These are phyloP conservation scores for Drosophila leonis DNA, from an alignment of 2,888 invertebrate species.

Conservation along the genomic window DNA sequence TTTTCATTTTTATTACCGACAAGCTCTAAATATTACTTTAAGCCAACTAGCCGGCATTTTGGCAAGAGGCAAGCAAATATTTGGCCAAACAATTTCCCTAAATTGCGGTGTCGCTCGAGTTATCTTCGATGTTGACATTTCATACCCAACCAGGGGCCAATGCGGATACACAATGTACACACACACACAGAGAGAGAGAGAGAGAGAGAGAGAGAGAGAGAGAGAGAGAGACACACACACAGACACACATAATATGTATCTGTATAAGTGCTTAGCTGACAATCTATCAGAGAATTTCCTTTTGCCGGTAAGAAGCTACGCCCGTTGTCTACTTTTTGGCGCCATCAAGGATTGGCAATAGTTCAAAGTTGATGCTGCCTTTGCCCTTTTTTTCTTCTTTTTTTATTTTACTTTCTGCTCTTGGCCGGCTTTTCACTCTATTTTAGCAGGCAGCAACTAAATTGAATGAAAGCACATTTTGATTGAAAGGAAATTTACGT, in stretches of 20 bases:
- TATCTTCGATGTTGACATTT: constrained; percentile 43
- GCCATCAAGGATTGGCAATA: constrained; percentile 71
- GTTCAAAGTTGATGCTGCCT: constrained; percentile 68
- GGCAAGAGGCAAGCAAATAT: constrained; percentile 39
- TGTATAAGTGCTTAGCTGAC: constrained; percentile 61
- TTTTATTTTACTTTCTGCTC: neutral
- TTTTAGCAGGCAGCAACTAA: constrained; percentile 54
- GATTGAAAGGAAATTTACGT: constrained; percentile 78
- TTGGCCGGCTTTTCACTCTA: constrained; percentile 19
- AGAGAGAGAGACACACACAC: constrained; percentile 12
- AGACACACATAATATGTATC: constrained; percentile 15
- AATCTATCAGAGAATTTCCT: constrained; percentile 59
- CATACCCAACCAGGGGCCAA: constrained; percentile 33
- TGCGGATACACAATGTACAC: constrained; percentile 27
- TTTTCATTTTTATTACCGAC: neutral
- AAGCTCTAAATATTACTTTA: neutral
- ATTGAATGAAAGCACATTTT: constrained; percentile 80
- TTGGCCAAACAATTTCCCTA: constrained; percentile 64
- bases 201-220: no score
- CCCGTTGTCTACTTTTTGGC: constrained; percentile 56
- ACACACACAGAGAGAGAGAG: constrained; percentile 3
- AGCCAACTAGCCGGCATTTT: constrained; percentile 8
- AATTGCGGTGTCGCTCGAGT: constrained; percentile 52
- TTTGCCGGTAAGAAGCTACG: constrained; percentile 49
- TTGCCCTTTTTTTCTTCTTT: constrained; percentile 25